phyloP scores from a whole-genome alignment of 2,113 vertebrate species.

The Puma concolor region DNA sequence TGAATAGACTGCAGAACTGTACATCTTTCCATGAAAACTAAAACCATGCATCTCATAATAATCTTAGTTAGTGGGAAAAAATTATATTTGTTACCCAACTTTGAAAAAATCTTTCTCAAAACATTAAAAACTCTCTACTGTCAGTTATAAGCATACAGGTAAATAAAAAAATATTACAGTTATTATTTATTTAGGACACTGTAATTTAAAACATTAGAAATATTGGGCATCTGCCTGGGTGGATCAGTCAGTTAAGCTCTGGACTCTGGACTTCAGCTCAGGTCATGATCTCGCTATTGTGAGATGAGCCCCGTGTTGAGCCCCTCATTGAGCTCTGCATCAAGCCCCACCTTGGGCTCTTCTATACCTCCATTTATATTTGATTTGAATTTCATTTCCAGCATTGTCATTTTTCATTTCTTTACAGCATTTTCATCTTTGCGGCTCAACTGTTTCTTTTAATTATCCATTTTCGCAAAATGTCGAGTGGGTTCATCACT shows the following conservation, averaged over 20 bases:
- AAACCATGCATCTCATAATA: background rate
- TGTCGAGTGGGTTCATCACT: background rate
- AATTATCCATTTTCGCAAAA: background rate
- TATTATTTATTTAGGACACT: background rate
- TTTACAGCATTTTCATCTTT: background rate
- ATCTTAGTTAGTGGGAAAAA: background rate
- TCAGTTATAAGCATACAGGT: background rate
- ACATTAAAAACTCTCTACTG: background rate
- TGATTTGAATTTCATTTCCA: background rate
- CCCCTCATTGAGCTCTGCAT: too few relatives aligned
- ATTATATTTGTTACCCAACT: background rate
- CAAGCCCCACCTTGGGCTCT: too few relatives aligned
- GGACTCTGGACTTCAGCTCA: too few relatives aligned
- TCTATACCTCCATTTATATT: background rate
- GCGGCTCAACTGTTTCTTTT: background rate
- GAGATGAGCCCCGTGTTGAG: too few relatives aligned
- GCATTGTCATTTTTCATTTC: background rate
- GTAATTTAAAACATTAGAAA: background rate
- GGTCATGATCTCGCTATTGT: too few relatives aligned
- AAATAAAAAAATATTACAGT: background rate
- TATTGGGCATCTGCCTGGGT: too few relatives aligned
- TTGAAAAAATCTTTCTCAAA: constrained; percentile 12
- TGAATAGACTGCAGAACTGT: background rate
- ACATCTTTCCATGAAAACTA: background rate
- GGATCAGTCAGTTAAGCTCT: too few relatives aligned